Base-by-base conservation (phyloP, 2,113 vertebrate genomes). In the Columbina picui region DNA sequence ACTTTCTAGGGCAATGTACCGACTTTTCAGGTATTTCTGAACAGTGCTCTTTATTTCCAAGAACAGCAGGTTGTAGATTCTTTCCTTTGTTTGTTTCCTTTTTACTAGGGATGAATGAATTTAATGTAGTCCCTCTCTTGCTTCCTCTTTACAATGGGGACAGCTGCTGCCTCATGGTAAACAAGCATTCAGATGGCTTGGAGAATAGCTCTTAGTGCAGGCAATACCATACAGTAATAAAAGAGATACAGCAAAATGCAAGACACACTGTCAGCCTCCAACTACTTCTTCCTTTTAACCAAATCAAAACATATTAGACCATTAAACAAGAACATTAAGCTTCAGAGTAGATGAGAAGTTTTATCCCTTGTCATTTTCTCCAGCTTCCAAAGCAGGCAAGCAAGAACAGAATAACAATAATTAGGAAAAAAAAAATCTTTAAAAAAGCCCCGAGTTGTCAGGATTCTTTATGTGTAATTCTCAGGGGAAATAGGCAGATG, bases 161-260 rank as follows among this genome's bases (percentile, higher is more conserved):
- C 75, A 92, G 92, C 75, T 94, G 77, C 53, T 76, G 70, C 63
- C 25, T 85, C 30, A 22, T 70, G 39, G 71, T 92, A 96, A 97
- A 93, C 57, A 93, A 76, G 30, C 6, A 52, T 56, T 95, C 68
- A 84, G 67, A 89, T 50, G 38, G 39, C 27, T 86, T 70, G 61
- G 47, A 90, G 82, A 88, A 76, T 41, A 93, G 22, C n/a, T 52
- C 36, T 47, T 75, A 1, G 1, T 16, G 76, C 52, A 87, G 60
- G 18, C 69, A 84, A 53, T 8, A 22, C 21, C 68, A 16, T 76
- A 71, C 43, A 63, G 52, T 36, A 60, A 78, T 73, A 85, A 91
- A 94, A 86, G 59, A 78, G 74, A 56, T 0, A n/a, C 55, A 50
- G 30, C 38, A 80, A 50, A 52, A 38, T 39, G 45, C n/a, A 77